Evolutionary conservation across 2,113 vertebrate genomes (phyloP), one percentile per base, ranked within the genome.

Genomic region (Apistogramma diplotaenia): DNA sequence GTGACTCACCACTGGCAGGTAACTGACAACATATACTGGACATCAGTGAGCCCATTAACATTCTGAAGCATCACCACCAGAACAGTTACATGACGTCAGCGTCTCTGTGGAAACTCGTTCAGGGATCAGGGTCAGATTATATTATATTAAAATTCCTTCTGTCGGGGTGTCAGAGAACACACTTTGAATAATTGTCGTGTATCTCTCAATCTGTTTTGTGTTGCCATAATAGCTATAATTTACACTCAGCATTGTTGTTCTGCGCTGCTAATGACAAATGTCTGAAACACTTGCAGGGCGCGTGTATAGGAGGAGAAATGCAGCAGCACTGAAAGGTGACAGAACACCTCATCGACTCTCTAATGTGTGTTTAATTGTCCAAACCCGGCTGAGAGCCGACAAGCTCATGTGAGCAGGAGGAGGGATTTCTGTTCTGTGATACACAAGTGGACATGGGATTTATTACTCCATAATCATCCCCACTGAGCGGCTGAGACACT

Each of bases 51-150:
- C 67, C 86, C 81, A 90, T 94, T 87, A 91, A 74, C 85, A 93
- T 92, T 89, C 93, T 75, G 80, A 51, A n/a, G 85, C 92, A 56
- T 72, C 37, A 6, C 82, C 23, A 18, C 55, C 25, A 10, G 25
- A 83, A 56, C 33, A 13, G 88, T 87, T 89, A 83, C 67, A 62
- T 94, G 93, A 91, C 90, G 88, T 93, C 89, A 90, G 49, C 29
- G 74, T 91, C 80, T 88, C 91, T 89, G 84, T 86, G 83, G 89
- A 88, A 88, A 93, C 90, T 49, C 78, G 23, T 46, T 23, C 5
- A 2, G 43, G 82, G 76, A 73, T 74, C 62, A 59, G 88, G 92
- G 82, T 89, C 88, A 89, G 61, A 85, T 77, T 74, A 31, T 79
- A 81, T 73, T 71, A 46, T 53, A 84, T 89, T 91, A 56, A 62